A percentile compares a stretch with the other conserved stretches of the same genome.
Conservation (phyloP, 1,140 invertebrate genomes). For the Drosophila sproati region DNA sequence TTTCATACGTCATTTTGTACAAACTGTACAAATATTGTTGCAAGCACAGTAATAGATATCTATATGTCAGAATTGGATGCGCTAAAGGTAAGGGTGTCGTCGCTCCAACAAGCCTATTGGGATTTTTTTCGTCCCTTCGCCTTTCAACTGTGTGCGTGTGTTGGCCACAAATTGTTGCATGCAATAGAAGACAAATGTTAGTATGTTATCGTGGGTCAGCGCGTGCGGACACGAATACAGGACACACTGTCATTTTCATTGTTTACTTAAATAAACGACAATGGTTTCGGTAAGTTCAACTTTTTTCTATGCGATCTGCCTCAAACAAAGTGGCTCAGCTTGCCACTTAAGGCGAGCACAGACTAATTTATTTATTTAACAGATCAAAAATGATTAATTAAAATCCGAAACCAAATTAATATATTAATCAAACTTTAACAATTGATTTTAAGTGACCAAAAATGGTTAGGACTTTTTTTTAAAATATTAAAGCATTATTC, state of each 20-base stretch:
- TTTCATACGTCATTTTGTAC: conserved; percentile 34
- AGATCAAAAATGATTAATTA: no score
- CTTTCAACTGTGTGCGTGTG: conserved; percentile 9
- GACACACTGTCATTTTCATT: conserved; percentile 5
- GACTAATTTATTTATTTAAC: no score
- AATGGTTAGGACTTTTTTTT: no score
- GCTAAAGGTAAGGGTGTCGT: conserved; percentile 6
- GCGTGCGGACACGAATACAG: conserved; percentile 48
- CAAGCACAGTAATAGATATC: conserved; percentile 7
- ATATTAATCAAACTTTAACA: no score
- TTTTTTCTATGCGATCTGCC: background rate
- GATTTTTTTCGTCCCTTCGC: background rate
- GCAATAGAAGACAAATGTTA: conserved; percentile 40
- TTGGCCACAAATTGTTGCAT: conserved; percentile 67
- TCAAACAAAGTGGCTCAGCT: background rate
- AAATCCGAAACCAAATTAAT: no score
- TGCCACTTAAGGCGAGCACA: no score
- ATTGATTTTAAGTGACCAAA: no score
- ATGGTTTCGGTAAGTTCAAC: conserved; percentile 31
- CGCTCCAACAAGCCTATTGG: background rate
- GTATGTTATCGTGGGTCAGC: conserved; percentile 48
- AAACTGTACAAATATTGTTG: background rate
- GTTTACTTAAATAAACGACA: background rate
- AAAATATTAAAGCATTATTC: no score
- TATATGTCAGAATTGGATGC: conserved; percentile 5